A percentile compares a stretch with the other conserved stretches of the same genome.
Conservation (phyloP, 1,140 invertebrate genomes). For the Pogonomyrmex barbatus region DNA sequence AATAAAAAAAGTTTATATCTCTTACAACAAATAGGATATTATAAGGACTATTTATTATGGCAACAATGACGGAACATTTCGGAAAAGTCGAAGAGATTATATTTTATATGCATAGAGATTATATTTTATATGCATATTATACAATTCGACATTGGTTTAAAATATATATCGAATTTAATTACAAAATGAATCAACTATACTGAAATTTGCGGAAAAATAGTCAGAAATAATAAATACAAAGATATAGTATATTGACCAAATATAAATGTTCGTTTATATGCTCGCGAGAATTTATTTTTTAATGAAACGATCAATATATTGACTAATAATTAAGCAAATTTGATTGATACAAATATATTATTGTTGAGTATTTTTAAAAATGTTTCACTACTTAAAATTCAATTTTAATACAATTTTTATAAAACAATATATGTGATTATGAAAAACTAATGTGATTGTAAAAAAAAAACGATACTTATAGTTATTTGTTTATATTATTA, state of each 20-base stretch:
- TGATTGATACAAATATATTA: neutral
- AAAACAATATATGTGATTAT: neutral
- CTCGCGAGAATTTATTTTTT: neutral
- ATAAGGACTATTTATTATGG: too few species aligned
- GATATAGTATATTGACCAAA: neutral
- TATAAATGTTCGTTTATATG: neutral
- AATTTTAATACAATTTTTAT: neutral
- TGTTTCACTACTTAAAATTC: neutral
- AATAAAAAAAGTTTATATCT: too few species aligned
- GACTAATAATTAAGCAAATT: neutral
- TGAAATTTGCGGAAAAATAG: conserved; percentile 14
- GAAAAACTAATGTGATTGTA: neutral
- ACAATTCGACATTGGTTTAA: neutral
- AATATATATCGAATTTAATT: conserved; percentile 43
- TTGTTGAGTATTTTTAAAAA: neutral
- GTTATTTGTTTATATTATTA: neutral
- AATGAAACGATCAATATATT: neutral
- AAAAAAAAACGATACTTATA: neutral
- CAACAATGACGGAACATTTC: too few species aligned
- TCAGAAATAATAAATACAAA: conserved; percentile 47
- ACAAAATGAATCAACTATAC: conserved; percentile 37
- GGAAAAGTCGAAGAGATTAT: too few species aligned
- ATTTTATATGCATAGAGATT: too few species aligned
- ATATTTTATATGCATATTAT: too few species aligned
- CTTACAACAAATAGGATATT: too few species aligned